Evolutionary conservation across 2,113 vertebrate genomes (phyloP), one percentile per base, ranked within the genome.

Genomic region (Psephotus haematonotus): DNA sequence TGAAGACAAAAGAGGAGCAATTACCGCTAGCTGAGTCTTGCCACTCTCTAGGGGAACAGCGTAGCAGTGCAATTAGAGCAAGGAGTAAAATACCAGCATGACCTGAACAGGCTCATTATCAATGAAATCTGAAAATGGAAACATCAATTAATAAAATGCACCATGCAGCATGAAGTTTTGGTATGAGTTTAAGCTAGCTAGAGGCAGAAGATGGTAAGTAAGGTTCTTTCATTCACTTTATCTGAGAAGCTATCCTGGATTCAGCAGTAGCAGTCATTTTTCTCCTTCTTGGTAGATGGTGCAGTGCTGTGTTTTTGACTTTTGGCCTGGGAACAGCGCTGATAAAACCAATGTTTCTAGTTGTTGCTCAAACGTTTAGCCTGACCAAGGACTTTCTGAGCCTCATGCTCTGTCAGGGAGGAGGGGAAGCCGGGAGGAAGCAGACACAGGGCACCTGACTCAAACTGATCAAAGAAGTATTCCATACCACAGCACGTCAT

Each of bases 1-100:
- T 4, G 35, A 90, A 94, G 43, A 95, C 37, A 86, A 75, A 92
- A 88, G 37, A 87, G 57, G 35, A 95, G 33, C n/a, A 88, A 78
- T 86, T 90, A 49, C 59, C 1, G 1, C 46, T 70, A 59, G 25
- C 37, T 63, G 79, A 86, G n/a, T 49, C 53, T 81, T 83, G 41
- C 43, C 60, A 44, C 27, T 82, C 82, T 80, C 85, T 67, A 41
- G 49, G 52, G 76, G 5, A 92, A 31, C 85, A 2, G 0, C 20
- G 35, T 59, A 86, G 78, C 74, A 82, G 63, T 78, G 77, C 80
- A 93, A 85, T 94, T 88, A 92, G 5, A 7, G 57, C 49, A 92
- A 82, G 75, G 29, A 86, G 31, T 39, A 49, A 94, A 82, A 90
- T 60, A 52, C 31, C 68, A 88, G 69, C 27, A 47, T 67, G 72